Conservation (phyloP, 2,113 vertebrate genomes). For the Baryphthengus martii region DNA sequence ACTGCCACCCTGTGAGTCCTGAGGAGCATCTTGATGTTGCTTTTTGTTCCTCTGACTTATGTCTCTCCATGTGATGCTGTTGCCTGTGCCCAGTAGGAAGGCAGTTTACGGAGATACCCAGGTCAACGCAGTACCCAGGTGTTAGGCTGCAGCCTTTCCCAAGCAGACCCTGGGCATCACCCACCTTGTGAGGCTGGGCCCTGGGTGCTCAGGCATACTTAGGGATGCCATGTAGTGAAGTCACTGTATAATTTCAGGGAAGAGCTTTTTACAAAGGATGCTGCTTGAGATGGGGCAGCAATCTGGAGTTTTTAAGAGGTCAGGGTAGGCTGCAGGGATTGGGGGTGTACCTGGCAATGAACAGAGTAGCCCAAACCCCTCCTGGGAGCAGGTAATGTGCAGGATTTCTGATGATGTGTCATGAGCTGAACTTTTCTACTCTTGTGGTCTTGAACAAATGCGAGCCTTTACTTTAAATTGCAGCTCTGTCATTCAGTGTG, state of each 20-base stretch:
- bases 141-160: not conserved
- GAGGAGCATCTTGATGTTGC: not conserved
- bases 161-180: not conserved
- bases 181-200: fast-evolving
- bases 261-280: fast-evolving
- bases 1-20: not conserved
- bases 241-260: not conserved
- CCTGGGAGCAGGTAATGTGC: not conserved
- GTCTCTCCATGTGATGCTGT: not conserved
- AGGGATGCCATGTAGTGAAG: not conserved
- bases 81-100: not conserved
- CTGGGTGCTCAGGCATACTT: not conserved
- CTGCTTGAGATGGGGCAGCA: not conserved
- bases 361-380: not conserved
- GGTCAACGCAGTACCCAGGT: not conserved
- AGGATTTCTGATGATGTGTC: not conserved
- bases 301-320: not conserved
- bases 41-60: not conserved
- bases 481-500: not conserved
- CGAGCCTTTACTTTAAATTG: not conserved
- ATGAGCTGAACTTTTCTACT: not conserved
- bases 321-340: not conserved
- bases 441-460: not conserved
- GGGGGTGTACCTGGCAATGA: not conserved
- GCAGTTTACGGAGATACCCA: not conserved